Evolutionary conservation across 1,140 invertebrate species (phyloP), one percentile per base, ranked within the genome.

Genomic region (Drosophila sproati): DNA sequence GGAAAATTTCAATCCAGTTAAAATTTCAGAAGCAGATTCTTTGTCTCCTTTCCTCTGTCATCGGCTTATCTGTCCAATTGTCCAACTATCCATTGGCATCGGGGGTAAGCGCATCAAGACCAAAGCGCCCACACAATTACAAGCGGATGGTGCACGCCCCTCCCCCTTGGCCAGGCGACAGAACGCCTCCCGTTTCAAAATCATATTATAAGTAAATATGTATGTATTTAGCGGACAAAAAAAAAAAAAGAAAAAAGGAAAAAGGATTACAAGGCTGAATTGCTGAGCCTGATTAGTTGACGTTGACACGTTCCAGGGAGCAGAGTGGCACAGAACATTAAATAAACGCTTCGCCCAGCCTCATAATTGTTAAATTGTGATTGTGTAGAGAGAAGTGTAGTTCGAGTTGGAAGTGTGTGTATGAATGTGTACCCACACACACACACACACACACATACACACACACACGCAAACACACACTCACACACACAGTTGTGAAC

Each of bases 91-190:
- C 10, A 43, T 8, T 3, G 20, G 20, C 20, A 20, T 43, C 1
- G n/a, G 39, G 39, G 10, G 10, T 59, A 47, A 60, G 60, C 43
- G 47, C 45, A 47, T 10, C 34, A 54, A 20, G 63, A 54, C 50
- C 60, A 67, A 64, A 77, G 60, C 82, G 82, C 82, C 82, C 82
- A 86, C 82, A 86, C 74, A 86, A 85, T 85, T 85, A 85, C 67
- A 60, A 78, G 61, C 77, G 62, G 55, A 39, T 34, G 4, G 54
- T 59, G 5, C 52, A 82, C 82, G 78, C 82, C 82, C 73, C n/a
- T n/a, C 39, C 10, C 29, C 39, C 54, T 32, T 28, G 6, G 20
- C 20, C 50, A 37, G 7, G 20, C 10, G 51, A 28, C 32, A 57
- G 4, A 57, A 47, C 52, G 47, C 54, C 60, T 47, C 7, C 39